Evolutionary conservation across 2,113 vertebrate genomes (phyloP).

Genomic region (Rhinogobius similis): DNA sequence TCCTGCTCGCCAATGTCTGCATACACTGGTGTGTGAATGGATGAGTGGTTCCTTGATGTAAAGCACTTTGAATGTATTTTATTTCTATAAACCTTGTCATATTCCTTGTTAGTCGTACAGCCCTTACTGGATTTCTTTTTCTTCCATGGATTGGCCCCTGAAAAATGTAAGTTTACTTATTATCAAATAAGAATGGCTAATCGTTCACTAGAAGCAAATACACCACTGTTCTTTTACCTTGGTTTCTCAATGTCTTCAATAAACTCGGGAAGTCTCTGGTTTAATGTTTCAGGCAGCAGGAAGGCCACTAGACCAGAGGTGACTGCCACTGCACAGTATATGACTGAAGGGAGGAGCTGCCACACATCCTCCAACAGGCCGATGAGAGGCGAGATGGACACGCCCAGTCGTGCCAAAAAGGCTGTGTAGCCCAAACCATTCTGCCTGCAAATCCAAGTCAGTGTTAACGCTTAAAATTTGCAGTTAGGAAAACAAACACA

Average conservation of each 20-base stretch:
- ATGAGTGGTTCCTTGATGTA: too few relatives aligned
- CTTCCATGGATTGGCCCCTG: slow-evolving; percentile 29
- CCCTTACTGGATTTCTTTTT: slow-evolving; percentile 20
- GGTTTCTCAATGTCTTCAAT: slow-evolving; percentile 82
- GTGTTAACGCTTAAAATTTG: neutral
- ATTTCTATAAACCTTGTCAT: too few relatives aligned
- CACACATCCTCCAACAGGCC: slow-evolving; percentile 81
- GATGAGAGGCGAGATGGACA: slow-evolving; percentile 81
- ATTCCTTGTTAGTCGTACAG: neutral
- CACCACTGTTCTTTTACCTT: slow-evolving; percentile 57
- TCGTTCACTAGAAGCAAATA: neutral
- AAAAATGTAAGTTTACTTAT: neutral
- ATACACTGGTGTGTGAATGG: too few relatives aligned
- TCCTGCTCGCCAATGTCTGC: too few relatives aligned
- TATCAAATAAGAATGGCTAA: neutral
- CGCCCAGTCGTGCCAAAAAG: slow-evolving; percentile 80
- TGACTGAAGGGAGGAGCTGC: slow-evolving; percentile 74
- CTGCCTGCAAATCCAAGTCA: slow-evolving; percentile 73
- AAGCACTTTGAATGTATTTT: too few relatives aligned
- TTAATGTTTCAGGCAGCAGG: slow-evolving; percentile 82
- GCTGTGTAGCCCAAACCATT: slow-evolving; percentile 82
- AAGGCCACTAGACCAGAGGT: slow-evolving; percentile 69
- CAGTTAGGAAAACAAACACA: neutral
- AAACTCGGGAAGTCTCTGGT: slow-evolving; percentile 77
- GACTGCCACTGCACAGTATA: slow-evolving; percentile 73